Percentiles rank a stretch among this genome's conserved stretches.
These are phyloP conservation scores for Cheilinus undulatus DNA, from an alignment of 2,113 vertebrate genomes.

Conservation along the genomic window DNA sequence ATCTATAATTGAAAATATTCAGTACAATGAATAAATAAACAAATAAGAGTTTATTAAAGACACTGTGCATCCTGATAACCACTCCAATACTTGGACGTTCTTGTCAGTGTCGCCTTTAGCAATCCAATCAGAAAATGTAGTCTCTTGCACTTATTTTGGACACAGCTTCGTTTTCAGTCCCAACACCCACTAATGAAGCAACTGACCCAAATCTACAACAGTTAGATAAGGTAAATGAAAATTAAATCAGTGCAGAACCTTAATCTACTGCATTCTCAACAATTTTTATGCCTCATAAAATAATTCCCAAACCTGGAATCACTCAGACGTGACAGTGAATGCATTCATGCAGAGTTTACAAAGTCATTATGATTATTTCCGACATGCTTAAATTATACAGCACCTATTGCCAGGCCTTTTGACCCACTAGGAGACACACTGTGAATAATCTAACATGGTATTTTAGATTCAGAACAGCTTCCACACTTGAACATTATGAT, in stretches of 20 bases:
- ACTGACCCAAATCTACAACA: constrained; percentile 2
- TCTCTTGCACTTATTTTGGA: not conserved
- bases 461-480: constrained; percentile 66
- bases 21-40: too few relatives aligned
- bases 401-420: constrained; percentile 62
- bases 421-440: constrained; percentile 61
- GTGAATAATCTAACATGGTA: constrained; percentile 57
- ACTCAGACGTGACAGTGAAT: constrained; percentile 10
- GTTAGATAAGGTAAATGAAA: not conserved
- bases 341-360: constrained; percentile 48
- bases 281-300: constrained; percentile 27
- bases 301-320: constrained; percentile 28
- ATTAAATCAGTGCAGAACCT: constrained; percentile 23
- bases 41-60: too few relatives aligned
- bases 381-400: constrained; percentile 62
- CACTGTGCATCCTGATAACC: not conserved
- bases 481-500: constrained; percentile 55
- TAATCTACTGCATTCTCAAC: not conserved
- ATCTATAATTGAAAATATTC: too few relatives aligned
- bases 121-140: not conserved
- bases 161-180: not conserved
- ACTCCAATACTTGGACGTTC: not conserved
- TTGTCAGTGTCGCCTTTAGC: not conserved
- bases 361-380: constrained; percentile 57
- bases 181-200: not conserved